phyloP scores from a whole-genome alignment of 53 echinoderm and acorn worm genomes.

The Temnopleurus reevesii region DNA sequence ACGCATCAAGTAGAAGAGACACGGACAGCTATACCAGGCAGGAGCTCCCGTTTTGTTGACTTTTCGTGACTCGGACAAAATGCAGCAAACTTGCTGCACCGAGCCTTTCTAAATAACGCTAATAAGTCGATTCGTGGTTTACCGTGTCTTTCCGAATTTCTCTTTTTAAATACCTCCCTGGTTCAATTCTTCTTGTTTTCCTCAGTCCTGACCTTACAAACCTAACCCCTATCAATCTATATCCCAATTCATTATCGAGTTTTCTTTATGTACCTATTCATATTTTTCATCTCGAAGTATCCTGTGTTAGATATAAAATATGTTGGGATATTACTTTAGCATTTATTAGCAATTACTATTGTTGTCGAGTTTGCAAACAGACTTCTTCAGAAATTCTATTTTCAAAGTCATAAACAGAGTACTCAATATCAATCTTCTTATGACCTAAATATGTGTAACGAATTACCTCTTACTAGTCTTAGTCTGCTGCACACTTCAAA shows the following conservation, averaged over 20 bases:
- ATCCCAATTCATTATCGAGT: neutral
- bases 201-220: neutral
- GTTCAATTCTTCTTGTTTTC: neutral
- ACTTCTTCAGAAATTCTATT: too few relatives aligned
- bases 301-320: too few relatives aligned
- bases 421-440: too few relatives aligned
- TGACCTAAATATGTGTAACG: too few relatives aligned
- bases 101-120: slow-evolving; percentile 33
- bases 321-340: too few relatives aligned
- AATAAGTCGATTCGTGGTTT: slow-evolving; percentile 42
- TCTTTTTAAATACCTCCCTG: neutral
- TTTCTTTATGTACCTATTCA: neutral
- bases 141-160: neutral
- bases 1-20: slow-evolving; percentile 48
- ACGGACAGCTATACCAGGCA: neutral
- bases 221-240: neutral
- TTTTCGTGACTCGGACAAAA: slow-evolving; percentile 47
- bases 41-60: slow-evolving; percentile 31
- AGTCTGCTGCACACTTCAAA: too few relatives aligned
- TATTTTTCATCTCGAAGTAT: too few relatives aligned
- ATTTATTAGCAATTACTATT: too few relatives aligned
- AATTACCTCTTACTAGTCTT: too few relatives aligned
- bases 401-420: too few relatives aligned
- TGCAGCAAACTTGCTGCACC: neutral
- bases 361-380: too few relatives aligned